These are phyloP conservation scores for Trididemnum clinides DNA, from an alignment of 23 tunicate genomes.

Conservation along the genomic window DNA sequence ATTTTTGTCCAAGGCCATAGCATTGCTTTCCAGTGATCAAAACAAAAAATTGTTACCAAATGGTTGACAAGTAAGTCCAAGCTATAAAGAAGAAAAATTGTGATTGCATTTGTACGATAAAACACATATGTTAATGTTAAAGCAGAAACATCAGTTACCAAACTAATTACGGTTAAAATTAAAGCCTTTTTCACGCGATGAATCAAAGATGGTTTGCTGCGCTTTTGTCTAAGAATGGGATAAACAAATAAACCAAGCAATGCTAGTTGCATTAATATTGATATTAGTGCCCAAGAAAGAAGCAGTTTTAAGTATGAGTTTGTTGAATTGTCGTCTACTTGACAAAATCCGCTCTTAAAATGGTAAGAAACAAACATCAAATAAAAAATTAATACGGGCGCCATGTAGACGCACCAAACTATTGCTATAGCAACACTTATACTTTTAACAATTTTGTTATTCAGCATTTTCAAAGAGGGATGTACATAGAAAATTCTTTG, in stretches of 20 bases:
- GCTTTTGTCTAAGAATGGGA: constrained; percentile 20
- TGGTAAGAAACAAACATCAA: constrained; percentile 24
- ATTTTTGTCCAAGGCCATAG: constrained; percentile 56
- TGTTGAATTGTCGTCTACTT: not conserved
- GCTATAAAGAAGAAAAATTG: not conserved
- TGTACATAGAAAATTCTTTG: constrained; percentile 72
- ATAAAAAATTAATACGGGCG: constrained; percentile 6
- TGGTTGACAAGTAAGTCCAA: constrained; percentile 50
- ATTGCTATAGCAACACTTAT: constrained; percentile 22
- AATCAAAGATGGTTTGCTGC: not conserved
- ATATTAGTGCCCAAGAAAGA: constrained; percentile 43
- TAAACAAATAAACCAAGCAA: constrained; percentile 57
- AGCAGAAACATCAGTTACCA: constrained; percentile 47
- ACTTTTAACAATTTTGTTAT: constrained; percentile 31
- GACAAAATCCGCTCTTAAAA: constrained; percentile 27
- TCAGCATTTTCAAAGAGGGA: constrained; percentile 44
- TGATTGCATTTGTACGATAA: not conserved
- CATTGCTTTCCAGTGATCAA: constrained; percentile 65
- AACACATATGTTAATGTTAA: constrained; percentile 1
- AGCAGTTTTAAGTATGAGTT: not conserved
- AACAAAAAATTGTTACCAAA: constrained; percentile 53
- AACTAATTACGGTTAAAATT: constrained; percentile 35
- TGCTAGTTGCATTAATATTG: constrained; percentile 53
- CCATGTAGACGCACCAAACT: constrained; percentile 48
- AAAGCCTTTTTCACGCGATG: constrained; percentile 54